Base-by-base conservation (phyloP, 2,113 vertebrate genomes). In the Dicrurus megarhynchus region DNA sequence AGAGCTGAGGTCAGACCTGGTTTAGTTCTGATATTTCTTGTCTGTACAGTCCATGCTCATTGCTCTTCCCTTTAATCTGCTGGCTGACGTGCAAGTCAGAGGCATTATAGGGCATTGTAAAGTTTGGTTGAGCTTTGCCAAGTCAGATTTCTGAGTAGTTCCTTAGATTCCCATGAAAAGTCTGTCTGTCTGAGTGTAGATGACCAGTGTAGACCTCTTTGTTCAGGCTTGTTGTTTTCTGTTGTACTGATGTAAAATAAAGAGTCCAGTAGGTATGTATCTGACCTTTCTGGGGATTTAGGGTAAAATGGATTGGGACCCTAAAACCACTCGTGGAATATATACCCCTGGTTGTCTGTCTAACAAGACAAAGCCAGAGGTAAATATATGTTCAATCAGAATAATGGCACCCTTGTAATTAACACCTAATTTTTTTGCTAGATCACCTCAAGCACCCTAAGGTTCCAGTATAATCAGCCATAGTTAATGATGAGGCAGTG, bases 11-110 rank as follows among this genome's bases (percentile, higher is more conserved):
- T 64, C 65, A 74, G 26, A 53, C 5, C 15, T 57, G 14, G 5
- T 83, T 73, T 57, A 13, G 21, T 68, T 71, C 55, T 46, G 28
- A 7, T 74, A 23, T n/a, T 81, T 41, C 37, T 81, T 16, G 6
- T 27, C 55, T 6, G 0, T 20, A 16, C 9, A 33, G 35, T 24
- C 20, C 8, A 0, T 82, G 39, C 19, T 52, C 4, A 3, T 41
- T 65, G 44, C 15, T 84, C 49, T 86, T 89, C 50, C 24, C 39
- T 85, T 82, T 33, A 28, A 26, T 70, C 63, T 84, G 5, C n/a
- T 84, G 61, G 4, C 10, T 57, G 46, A 56, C 32, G 5, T 46
- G 52, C 21, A 49, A 49, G 13, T 49, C 47, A 59, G 44, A 37
- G 13, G 28, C 22, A 26, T n/a, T 68, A 44, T 6, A 19, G 33